These are phyloP conservation scores for Corydoras maculifer DNA, from an alignment of 2,113 vertebrate genomes.

Conservation along the genomic window DNA sequence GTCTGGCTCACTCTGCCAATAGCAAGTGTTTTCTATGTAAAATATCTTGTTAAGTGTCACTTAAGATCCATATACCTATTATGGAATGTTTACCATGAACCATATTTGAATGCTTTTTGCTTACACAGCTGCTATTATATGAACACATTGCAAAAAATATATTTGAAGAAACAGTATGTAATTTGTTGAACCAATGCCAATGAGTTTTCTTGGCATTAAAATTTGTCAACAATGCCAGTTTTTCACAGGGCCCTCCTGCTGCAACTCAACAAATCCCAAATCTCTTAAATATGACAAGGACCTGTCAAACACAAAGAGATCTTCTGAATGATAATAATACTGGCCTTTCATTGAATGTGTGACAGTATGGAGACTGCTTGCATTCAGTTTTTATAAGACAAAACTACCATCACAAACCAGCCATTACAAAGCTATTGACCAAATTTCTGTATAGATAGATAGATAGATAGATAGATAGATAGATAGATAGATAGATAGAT, in stretches of 20 bases:
- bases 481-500: too few species aligned
- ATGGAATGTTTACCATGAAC: background rate
- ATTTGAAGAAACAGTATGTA: background rate
- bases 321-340: slow-evolving; percentile 61
- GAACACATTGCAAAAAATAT: background rate
- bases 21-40: background rate
- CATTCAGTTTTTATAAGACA: too few species aligned
- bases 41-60: slow-evolving; percentile 4
- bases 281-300: slow-evolving; percentile 58
- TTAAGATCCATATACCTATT: background rate
- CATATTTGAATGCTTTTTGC: background rate
- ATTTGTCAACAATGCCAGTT: slow-evolving; percentile 45
- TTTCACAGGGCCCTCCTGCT: slow-evolving; percentile 46
- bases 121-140: background rate
- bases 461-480: too few species aligned
- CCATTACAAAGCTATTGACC: too few species aligned
- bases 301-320: slow-evolving; percentile 60
- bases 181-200: background rate
- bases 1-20: slow-evolving; percentile 40
- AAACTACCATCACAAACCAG: too few species aligned
- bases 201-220: slow-evolving; percentile 48
- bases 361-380: too few species aligned
- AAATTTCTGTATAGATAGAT: too few species aligned
- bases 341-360: slow-evolving; percentile 53
- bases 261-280: slow-evolving; percentile 56